phyloP scores from a whole-genome alignment of 2,888 invertebrate genomes.

The Polydrusus cervinus region DNA sequence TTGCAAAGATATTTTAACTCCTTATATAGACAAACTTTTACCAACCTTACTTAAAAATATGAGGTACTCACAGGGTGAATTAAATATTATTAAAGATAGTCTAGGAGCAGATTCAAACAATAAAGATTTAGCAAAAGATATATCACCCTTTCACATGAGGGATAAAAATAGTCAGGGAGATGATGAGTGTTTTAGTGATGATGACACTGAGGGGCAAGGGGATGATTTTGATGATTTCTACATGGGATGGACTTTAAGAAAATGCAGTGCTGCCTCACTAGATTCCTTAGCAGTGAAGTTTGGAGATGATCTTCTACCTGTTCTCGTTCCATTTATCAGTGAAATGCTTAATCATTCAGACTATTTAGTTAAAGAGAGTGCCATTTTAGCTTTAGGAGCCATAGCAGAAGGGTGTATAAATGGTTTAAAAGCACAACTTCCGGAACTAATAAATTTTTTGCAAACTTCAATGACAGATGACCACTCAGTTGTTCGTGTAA shows the following conservation, averaged over 20 bases:
- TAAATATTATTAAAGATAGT: conserved; percentile 93
- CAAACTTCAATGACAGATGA: conserved; percentile 79
- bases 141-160: conserved; percentile 96
- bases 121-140: conserved; percentile 96
- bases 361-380: conserved; percentile 97
- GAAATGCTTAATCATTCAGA: conserved; percentile 95
- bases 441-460: conserved; percentile 80
- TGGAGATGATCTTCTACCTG: conserved; percentile 92
- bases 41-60: conserved; percentile 96
- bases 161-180: conserved; percentile 70
- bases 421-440: conserved; percentile 81
- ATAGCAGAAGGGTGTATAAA: conserved; percentile 75
- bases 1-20: conserved; percentile 91
- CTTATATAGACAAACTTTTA: conserved; percentile 88
- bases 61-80: conserved; percentile 98
- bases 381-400: conserved; percentile 88
- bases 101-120: conserved; percentile 97
- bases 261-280: conserved; percentile 98
- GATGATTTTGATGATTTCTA: conserved; percentile 69
- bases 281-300: conserved; percentile 98
- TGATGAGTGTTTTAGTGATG: conserved; percentile 76
- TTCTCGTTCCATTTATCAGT: conserved; percentile 95
- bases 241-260: conserved; percentile 92
- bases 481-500: conserved; percentile 82
- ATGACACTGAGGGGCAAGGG: conserved; percentile 68